Base-by-base conservation (phyloP, 2,113 vertebrate species). In the Psittacula cyanocephala region DNA sequence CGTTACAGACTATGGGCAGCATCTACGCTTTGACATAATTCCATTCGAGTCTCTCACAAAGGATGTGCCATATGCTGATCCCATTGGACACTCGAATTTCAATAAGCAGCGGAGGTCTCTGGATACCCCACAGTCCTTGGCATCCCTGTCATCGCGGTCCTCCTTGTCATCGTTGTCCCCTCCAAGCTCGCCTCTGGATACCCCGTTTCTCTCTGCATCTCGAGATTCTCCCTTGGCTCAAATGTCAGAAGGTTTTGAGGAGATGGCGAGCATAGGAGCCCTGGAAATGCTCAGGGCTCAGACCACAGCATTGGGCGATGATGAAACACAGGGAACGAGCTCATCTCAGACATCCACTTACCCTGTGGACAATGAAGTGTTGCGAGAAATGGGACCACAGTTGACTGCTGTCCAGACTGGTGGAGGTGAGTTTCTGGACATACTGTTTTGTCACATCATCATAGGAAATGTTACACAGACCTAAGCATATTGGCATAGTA, bases 101-200 rank as follows among this genome's bases (percentile, higher is more conserved):
- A 97, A 89, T 80, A 99, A 98, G 92, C 97, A 98, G 88, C 98
- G 99, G 83, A 98, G 98, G 71, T 99, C 98, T 37, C 98, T 99
- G 85, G 99, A 99, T 93, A 99, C 99, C 3, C 99, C 99, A 0
- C 99, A 99, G 97, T 99, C 99, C 13, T 97, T 99, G 94, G 99
- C 99, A 0, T 99, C 99, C 7, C 97, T 99, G 76, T 99, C 99
- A 7, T 99, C 99, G 1, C 98, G 99, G 35, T 99, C 99, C 52
- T 99, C 99, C 18, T 98, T 99, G 60, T 99, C 99, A 19, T 99
- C 99, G 0, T 71, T 99, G 80, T 99, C 99, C 5, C 99, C 99
- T 17, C 99, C 99, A 23, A 99, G 99, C 97, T 99, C 99, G 0
- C 99, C 99, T 76, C 98, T 99, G 98, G 99, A 99, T 96, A 99